These are phyloP conservation scores for Meganola albula DNA, from an alignment of 2,888 invertebrate species.

Conservation along the genomic window DNA sequence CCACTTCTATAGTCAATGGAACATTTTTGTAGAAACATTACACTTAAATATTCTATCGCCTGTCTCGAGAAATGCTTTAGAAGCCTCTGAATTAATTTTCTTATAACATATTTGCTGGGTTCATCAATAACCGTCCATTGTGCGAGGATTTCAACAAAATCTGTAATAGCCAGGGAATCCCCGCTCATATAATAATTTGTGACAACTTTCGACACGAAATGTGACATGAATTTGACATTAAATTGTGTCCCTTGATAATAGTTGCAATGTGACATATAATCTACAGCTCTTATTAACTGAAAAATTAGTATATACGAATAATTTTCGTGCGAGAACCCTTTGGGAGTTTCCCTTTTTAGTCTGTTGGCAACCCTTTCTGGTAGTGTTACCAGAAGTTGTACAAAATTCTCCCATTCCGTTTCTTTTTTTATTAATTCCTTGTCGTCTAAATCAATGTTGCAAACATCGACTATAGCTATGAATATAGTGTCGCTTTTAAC, in stretches of 20 bases:
- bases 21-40: conserved; percentile 74
- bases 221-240: conserved; percentile 65
- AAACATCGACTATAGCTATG: conserved; percentile 60
- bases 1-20: conserved; percentile 56
- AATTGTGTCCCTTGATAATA: conserved; percentile 41
- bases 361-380: conserved; percentile 85
- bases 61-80: conserved; percentile 75
- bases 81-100: conserved; percentile 67
- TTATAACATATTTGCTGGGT: conserved; percentile 48
- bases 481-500: conserved; percentile 78
- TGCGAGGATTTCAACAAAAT: conserved; percentile 75
- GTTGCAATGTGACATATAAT: conserved; percentile 74
- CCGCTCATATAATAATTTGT: conserved; percentile 73
- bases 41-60: conserved; percentile 77
- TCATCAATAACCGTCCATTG: conserved; percentile 60
- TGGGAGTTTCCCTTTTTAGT: conserved; percentile 72
- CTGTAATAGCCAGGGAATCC: conserved; percentile 59
- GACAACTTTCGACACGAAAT: conserved; percentile 80
- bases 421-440: conserved; percentile 28
- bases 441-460: conserved; percentile 30
- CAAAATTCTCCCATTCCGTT: conserved; percentile 69
- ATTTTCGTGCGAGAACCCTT: conserved; percentile 74
- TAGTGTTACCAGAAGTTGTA: conserved; percentile 81
- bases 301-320: conserved; percentile 79
- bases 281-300: conserved; percentile 79